These are phyloP conservation scores for Taeniopygia guttata DNA, from an alignment of 2,797 vertebrate genomes.

Conservation along the genomic window DNA sequence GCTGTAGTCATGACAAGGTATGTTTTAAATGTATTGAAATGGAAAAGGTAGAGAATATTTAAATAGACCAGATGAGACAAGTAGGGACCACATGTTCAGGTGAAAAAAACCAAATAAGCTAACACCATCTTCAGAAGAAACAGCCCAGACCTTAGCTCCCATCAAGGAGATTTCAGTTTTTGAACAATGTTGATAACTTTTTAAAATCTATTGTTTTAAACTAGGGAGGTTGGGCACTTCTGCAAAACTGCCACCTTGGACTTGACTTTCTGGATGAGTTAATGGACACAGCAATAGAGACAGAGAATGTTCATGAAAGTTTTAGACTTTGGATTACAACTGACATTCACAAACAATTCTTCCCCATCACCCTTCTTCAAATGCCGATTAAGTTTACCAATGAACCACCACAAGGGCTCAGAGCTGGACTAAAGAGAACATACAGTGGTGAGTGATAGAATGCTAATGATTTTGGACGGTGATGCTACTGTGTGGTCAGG, in stretches of 20 bases:
- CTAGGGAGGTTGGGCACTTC: slow-evolving; percentile 93
- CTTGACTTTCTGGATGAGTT: slow-evolving; percentile 93
- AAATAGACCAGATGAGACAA: not conserved
- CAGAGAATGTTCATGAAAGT: slow-evolving; percentile 80
- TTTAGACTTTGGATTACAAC: slow-evolving; percentile 96
- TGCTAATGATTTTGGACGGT: not conserved
- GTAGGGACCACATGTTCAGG: not conserved
- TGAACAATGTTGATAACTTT: not conserved
- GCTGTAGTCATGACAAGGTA: not conserved
- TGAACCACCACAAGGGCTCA: slow-evolving; percentile 92
- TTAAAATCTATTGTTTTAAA: not conserved
- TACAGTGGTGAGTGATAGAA: slow-evolving; percentile 76
- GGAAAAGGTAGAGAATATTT: not conserved
- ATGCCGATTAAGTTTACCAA: slow-evolving; percentile 94
- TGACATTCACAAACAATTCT: slow-evolving; percentile 87
- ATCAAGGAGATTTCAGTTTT: not conserved
- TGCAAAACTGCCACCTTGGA: slow-evolving; percentile 96
- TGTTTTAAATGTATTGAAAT: not conserved
- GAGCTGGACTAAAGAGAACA: slow-evolving; percentile 93
- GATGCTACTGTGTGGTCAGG: not conserved
- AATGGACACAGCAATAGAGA: slow-evolving; percentile 86
- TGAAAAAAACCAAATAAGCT: not conserved
- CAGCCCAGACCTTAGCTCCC: not conserved
- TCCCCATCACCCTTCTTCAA: slow-evolving; percentile 92
- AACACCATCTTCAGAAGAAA: not conserved